Base-by-base conservation (phyloP, 1,140 invertebrate species). In the Platyscapa corneri region DNA sequence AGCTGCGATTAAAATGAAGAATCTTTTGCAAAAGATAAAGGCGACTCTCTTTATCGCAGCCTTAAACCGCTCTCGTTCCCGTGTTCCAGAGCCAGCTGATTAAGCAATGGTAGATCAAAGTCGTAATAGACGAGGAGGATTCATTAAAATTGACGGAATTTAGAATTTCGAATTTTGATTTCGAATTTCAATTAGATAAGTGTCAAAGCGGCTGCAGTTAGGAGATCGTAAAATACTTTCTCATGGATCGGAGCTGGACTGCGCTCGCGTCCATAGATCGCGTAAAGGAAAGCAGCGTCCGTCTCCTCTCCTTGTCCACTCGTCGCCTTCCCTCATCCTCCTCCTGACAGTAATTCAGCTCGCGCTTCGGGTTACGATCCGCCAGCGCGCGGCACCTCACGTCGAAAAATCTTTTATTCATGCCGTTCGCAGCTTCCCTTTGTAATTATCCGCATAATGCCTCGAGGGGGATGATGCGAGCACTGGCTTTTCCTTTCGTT, bases 381-480 rank as follows among this genome's bases (percentile, higher is more conserved):
- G 23, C 37, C 67, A 10, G 56, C 10, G 56, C 23, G 5, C 10
- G 23, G 7, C 23, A 60, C 1, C 23, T 2, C 56, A 14, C 56
- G 23, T 75, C 86, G 65, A 42, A 75, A 83, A 27, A 90, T 90
- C 79, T 89, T 88, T 90, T 89, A 90, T 90, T 89, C 89, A 89
- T 89, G 72, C 79, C 23, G 30, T 78, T 74, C 49, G 72, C 83
- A 77, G 83, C 83, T 88, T 77, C 84, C 86, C 89, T 86, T 89
- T 89, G 86, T 88, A 89, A 89, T 89, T 89, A 89, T 86, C 65
- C 86, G 79, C 39, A 86, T 86, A 84, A 75, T 53, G 82, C 49
- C 75, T 32, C 67, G 23, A 34, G 70, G 23, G 60, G n/a, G 75
- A 67, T 53, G 76, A 60, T 18, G 78, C 85, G 77, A 65, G 74